These are phyloP conservation scores for Drosophila burlai DNA, from an alignment of 1,140 invertebrate species.

Conservation along the genomic window DNA sequence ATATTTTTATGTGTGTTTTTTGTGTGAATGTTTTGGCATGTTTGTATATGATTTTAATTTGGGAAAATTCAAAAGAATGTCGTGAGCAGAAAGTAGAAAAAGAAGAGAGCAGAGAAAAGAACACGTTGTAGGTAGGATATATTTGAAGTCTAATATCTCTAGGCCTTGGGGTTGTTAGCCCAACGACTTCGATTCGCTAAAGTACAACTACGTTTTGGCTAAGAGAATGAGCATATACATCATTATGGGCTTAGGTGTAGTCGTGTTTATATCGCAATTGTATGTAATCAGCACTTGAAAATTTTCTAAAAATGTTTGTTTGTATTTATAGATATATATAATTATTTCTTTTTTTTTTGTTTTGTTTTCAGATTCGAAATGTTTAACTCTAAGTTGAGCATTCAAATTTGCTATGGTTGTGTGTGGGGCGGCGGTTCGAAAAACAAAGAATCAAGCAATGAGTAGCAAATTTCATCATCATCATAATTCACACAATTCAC, in stretches of 20 bases:
- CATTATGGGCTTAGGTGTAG: slow-evolving; percentile 44
- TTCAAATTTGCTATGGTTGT: slow-evolving; percentile 78
- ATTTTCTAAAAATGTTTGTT: slow-evolving; percentile 77
- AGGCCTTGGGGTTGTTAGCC: slow-evolving; percentile 40
- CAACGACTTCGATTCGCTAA: slow-evolving; percentile 62
- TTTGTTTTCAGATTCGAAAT: slow-evolving; percentile 52
- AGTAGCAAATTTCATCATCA: slow-evolving; percentile 50
- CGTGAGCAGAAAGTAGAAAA: slow-evolving; percentile 74
- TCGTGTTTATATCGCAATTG: slow-evolving; percentile 31
- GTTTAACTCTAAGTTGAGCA: slow-evolving; percentile 74
- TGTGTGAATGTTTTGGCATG: slow-evolving; percentile 31
- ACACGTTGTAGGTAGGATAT: slow-evolving; percentile 69
- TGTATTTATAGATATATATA: slow-evolving; percentile 38
- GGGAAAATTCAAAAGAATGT: slow-evolving; percentile 52
- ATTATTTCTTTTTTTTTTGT: slow-evolving; percentile 24
- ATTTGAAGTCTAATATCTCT: slow-evolving; percentile 49
- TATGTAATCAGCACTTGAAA: slow-evolving; percentile 83
- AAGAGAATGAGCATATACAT: slow-evolving; percentile 72
- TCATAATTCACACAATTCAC: slow-evolving; percentile 41
- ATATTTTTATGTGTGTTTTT: slow-evolving; percentile 27
- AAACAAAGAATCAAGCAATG: slow-evolving; percentile 69
- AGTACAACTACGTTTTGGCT: slow-evolving; percentile 69
- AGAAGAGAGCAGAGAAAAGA: slow-evolving; percentile 80
- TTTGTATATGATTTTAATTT: slow-evolving; percentile 13
- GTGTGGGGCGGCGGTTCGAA: slow-evolving; percentile 19